These are phyloP conservation scores for Amphimallon solstitiale DNA, from an alignment of 2,888 invertebrate genomes.

Conservation along the genomic window DNA sequence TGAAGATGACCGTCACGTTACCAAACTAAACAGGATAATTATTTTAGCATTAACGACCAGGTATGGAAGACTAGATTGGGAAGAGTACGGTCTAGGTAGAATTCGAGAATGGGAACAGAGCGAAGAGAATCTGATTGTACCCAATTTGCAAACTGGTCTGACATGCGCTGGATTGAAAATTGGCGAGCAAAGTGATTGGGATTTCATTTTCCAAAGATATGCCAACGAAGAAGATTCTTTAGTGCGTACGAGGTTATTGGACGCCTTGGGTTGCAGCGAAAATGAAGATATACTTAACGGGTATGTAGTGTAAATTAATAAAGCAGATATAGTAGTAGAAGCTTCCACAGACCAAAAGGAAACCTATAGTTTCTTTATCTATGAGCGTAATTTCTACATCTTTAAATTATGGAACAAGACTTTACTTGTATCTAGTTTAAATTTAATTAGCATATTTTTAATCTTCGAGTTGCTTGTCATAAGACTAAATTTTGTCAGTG, in stretches of 20 bases:
- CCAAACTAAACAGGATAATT: conserved; percentile 69
- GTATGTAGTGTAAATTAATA: too few relatives aligned
- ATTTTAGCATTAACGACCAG: conserved; percentile 72
- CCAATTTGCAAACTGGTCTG: conserved; percentile 74
- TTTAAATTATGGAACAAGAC: too few relatives aligned
- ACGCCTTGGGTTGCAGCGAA: conserved; percentile 42
- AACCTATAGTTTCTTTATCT: too few relatives aligned
- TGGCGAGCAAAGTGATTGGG: conserved; percentile 71
- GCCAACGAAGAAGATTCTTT: neutral
- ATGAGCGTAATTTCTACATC: too few relatives aligned
- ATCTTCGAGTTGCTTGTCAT: too few relatives aligned
- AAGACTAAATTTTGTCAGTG: too few relatives aligned
- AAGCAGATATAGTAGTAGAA: too few relatives aligned
- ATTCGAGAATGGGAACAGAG: conserved; percentile 59
- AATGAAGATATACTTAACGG: conserved; percentile 18
- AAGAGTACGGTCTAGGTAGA: conserved; percentile 60
- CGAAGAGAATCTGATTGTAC: conserved; percentile 61
- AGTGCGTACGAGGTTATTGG: conserved; percentile 34
- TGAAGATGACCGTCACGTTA: conserved; percentile 59
- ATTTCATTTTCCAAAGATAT: conserved; percentile 68
- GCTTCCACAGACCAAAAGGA: too few relatives aligned
- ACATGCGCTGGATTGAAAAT: conserved; percentile 78
- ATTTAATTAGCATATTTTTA: too few relatives aligned
- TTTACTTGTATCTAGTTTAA: too few relatives aligned
- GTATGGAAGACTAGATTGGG: conserved; percentile 69